These are phyloP conservation scores for Bugula neritina DNA, from an alignment of 2,888 invertebrate species.

Conservation along the genomic window DNA sequence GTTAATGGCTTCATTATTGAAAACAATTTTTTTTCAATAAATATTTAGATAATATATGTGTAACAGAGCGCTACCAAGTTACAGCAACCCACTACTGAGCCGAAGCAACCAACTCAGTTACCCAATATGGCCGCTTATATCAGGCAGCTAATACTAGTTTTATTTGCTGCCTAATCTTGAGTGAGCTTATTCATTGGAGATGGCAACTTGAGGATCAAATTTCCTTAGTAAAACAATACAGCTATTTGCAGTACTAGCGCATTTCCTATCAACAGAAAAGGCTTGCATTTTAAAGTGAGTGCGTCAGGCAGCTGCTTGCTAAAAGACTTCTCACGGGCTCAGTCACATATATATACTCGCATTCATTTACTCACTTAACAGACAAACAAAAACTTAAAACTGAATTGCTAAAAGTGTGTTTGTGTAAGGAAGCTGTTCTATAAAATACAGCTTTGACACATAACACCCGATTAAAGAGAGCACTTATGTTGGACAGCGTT, in stretches of 20 bases:
- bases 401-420: constrained; percentile 23
- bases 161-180: background rate
- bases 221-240: constrained; percentile 25
- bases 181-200: constrained; percentile 12
- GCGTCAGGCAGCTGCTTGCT: constrained; percentile 17
- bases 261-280: constrained; percentile 24
- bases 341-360: background rate
- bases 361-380: constrained; percentile 9
- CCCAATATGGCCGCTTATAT: background rate
- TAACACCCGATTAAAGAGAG: constrained; percentile 21
- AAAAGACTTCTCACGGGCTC: background rate
- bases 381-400: constrained; percentile 7
- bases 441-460: constrained; percentile 14
- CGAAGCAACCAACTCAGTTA: no score
- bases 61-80: no score
- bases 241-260: constrained; percentile 18
- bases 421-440: constrained; percentile 23
- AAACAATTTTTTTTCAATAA: no score
- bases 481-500: background rate
- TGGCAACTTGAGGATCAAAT: constrained; percentile 26
- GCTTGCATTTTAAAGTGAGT: constrained; percentile 16
- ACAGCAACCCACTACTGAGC: no score
- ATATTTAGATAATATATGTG: no score
- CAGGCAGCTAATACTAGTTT: background rate
- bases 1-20: no score